A percentile compares a stretch with the other conserved stretches of the same genome.
Conservation (phyloP, 1,140 invertebrate species). For the Drosophila virilis region DNA sequence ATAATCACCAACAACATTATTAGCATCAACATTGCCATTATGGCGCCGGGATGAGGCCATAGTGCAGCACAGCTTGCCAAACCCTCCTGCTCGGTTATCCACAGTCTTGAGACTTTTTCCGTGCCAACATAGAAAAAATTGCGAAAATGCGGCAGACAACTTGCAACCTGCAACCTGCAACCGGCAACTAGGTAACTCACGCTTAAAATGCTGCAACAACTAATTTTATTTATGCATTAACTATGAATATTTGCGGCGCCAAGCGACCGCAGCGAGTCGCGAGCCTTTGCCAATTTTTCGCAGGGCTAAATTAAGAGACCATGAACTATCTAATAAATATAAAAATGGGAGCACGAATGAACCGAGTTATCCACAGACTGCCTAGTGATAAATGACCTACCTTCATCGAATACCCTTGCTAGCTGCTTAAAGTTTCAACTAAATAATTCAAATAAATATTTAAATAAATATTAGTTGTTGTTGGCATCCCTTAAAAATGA, state of each 20-base stretch:
- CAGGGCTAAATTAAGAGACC: background rate
- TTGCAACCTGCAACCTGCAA: constrained; percentile 14
- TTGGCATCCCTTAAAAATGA: constrained; percentile 21
- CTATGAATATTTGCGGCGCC: constrained; percentile 42
- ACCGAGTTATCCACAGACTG: background rate
- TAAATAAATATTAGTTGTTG: background rate
- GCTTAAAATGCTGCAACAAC: constrained; percentile 38
- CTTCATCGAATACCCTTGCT: background rate
- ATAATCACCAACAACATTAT: constrained; percentile 70
- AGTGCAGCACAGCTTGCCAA: constrained; percentile 22
- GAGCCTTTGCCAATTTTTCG: constrained; percentile 9
- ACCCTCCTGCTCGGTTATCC: background rate
- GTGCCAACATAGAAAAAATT: background rate
- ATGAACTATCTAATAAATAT: constrained; percentile 1
- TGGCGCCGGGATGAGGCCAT: constrained; percentile 5
- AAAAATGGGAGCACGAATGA: background rate
- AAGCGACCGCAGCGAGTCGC: constrained; percentile 4
- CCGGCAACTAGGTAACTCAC: constrained; percentile 41
- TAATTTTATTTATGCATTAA: constrained; percentile 56
- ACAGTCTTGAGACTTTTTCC: constrained; percentile 7
- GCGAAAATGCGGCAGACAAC: constrained; percentile 8
- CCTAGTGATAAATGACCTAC: too few species aligned
- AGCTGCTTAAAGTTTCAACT: background rate
- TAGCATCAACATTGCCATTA: constrained; percentile 64
- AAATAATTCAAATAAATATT: background rate